A percentile compares a stretch with the other conserved stretches of the same genome.
phyloP scores from a whole-genome alignment of 2,797 vertebrate genomes.

The Ara ararauna region DNA sequence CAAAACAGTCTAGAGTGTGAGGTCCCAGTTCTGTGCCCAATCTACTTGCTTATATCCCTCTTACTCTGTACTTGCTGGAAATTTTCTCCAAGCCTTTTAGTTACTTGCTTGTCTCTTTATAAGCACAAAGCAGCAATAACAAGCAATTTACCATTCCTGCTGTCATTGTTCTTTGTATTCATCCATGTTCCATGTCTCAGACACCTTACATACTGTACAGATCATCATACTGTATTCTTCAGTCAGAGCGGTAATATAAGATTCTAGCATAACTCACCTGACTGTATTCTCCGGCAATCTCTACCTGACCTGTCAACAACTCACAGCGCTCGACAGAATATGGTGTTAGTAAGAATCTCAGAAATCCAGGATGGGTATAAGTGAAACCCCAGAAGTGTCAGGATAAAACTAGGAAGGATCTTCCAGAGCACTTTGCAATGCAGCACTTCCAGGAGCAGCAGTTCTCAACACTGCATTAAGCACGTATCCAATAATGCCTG shows the following conservation, averaged over 20 bases:
- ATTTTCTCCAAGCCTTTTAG: slow-evolving; percentile 15
- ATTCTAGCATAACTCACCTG: background rate
- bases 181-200: slow-evolving; percentile 51
- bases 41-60: background rate
- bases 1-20: background rate
- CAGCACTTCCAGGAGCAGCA: slow-evolving; percentile 16
- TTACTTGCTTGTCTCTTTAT: slow-evolving; percentile 51
- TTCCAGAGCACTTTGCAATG: slow-evolving; percentile 32
- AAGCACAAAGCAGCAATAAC: slow-evolving; percentile 22
- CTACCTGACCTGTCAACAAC: background rate
- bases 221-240: slow-evolving; percentile 70
- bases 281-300: background rate
- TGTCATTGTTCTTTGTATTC: slow-evolving; percentile 50
- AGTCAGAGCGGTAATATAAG: background rate
- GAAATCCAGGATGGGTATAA: background rate
- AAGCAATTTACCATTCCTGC: slow-evolving; percentile 45
- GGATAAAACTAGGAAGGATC: slow-evolving; percentile 28
- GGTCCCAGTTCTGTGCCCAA: background rate
- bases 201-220: slow-evolving; percentile 59
- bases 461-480: slow-evolving; percentile 9
- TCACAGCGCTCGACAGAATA: background rate
- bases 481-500: background rate
- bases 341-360: background rate
- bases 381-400: background rate
- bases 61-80: slow-evolving; percentile 21